Conservation (phyloP, 2,113 vertebrate species). For the Saccopteryx bilineata region DNA sequence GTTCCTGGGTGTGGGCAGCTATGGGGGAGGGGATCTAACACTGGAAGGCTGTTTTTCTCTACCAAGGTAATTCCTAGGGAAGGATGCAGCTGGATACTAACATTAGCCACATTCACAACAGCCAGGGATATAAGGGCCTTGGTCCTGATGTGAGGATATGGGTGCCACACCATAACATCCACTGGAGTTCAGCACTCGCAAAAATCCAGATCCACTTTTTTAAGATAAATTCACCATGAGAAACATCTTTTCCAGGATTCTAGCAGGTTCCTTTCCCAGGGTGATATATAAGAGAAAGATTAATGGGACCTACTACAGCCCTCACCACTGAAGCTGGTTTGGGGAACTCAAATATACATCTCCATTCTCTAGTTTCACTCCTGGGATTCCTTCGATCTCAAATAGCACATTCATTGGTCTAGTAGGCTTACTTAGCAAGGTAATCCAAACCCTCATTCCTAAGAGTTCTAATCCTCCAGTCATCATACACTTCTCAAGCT, state of each 20-base stretch:
- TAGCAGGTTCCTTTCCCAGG: neutral
- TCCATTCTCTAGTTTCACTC: neutral
- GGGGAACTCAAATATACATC: neutral
- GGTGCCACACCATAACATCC: neutral
- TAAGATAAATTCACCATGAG: neutral
- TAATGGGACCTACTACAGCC: neutral
- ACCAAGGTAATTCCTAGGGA: neutral
- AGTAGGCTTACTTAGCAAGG: neutral
- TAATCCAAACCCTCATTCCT: neutral
- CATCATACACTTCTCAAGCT: neutral
- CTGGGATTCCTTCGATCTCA: neutral
- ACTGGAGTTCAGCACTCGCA: neutral
- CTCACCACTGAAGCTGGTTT: neutral
- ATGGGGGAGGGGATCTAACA: neutral
- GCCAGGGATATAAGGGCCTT: neutral
- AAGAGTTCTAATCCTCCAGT: neutral
- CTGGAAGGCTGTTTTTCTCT: neutral
- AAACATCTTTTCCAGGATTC: neutral
- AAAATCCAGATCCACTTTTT: neutral
- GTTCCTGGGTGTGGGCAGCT: neutral
- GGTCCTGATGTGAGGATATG: neutral
- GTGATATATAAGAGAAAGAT: neutral
- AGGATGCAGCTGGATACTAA: neutral
- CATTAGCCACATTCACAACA: neutral
- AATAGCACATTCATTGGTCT: neutral